A percentile compares a stretch with the other conserved stretches of the same genome.
phyloP scores from a whole-genome alignment of 92 coral and sea anemone genomes.

The Bergia puertoricense region DNA sequence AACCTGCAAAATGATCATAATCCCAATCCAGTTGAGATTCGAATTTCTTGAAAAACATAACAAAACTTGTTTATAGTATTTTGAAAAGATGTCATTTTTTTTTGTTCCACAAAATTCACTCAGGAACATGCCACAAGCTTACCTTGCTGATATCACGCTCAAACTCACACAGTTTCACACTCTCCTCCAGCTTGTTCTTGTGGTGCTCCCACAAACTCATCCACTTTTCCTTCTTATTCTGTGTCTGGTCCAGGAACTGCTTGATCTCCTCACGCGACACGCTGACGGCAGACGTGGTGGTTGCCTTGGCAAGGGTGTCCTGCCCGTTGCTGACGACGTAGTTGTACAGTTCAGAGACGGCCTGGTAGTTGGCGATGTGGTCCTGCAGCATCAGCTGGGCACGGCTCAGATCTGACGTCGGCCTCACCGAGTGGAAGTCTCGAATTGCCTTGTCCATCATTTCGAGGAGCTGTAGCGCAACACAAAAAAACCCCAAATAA shows the following conservation, averaged over 20 bases:
- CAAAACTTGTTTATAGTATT: not conserved
- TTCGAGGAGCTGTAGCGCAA: constrained; percentile 74
- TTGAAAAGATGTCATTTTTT: not conserved
- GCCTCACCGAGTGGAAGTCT: constrained; percentile 69
- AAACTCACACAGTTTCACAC: constrained; percentile 92
- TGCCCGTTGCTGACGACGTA: constrained; percentile 84
- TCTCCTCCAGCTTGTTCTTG: constrained; percentile 86
- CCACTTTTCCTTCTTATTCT: constrained; percentile 90
- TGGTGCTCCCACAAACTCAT: constrained; percentile 95
- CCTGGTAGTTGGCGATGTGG: constrained; percentile 92
- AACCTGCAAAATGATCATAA: constrained; percentile 58
- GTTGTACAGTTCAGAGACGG: constrained; percentile 77
- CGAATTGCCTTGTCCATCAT: constrained; percentile 81
- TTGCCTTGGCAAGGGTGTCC: constrained; percentile 83
- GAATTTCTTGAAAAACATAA: not conserved
- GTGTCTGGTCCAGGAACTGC: constrained; percentile 87
- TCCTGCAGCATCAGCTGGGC: constrained; percentile 98
- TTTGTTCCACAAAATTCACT: not conserved
- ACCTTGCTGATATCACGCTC: constrained; percentile 93
- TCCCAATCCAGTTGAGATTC: not conserved
- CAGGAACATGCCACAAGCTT: constrained; percentile 1
- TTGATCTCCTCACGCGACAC: constrained; percentile 97
- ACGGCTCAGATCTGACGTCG: constrained; percentile 89
- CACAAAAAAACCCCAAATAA: not conserved
- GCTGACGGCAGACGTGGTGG: constrained; percentile 77